Conservation (phyloP, 2,888 invertebrate species). For the Drosophila vallismaia region DNA sequence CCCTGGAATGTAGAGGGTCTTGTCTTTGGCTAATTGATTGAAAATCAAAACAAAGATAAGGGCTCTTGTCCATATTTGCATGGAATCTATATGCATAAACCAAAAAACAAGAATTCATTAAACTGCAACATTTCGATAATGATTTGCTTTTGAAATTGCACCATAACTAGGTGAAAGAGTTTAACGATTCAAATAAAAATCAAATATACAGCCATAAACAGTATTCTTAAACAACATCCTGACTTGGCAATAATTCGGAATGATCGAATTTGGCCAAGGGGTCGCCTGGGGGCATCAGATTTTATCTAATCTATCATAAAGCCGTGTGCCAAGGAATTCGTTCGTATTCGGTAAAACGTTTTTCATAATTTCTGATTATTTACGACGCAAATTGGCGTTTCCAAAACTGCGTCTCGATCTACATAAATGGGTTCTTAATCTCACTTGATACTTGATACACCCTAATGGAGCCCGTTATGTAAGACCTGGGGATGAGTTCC, state of each 20-base stretch:
- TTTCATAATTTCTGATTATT: conserved; percentile 4
- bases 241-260: conserved; percentile 25
- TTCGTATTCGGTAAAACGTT: not conserved
- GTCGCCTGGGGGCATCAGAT: conserved; percentile 23
- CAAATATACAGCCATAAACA: conserved; percentile 17
- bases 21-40: conserved; percentile 30
- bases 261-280: conserved; percentile 10
- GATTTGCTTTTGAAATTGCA: not conserved
- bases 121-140: not conserved
- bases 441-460: conserved; percentile 7
- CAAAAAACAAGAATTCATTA: not conserved
- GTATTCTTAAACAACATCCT: conserved; percentile 21
- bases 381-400: conserved; percentile 45
- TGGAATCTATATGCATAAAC: not conserved
- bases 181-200: not conserved
- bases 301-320: conserved; percentile 31
- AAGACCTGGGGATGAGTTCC: conserved; percentile 10
- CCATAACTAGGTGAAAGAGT: conserved; percentile 1
- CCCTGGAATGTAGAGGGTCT: conserved; percentile 4
- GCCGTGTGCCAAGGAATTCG: conserved; percentile 20
- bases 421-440: conserved; percentile 43
- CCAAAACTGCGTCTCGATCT: conserved; percentile 18
- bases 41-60: not conserved
- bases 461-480: conserved; percentile 4
- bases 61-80: not conserved